Conservation (phyloP, 2,113 vertebrate species). For the Epinephelus moara region DNA sequence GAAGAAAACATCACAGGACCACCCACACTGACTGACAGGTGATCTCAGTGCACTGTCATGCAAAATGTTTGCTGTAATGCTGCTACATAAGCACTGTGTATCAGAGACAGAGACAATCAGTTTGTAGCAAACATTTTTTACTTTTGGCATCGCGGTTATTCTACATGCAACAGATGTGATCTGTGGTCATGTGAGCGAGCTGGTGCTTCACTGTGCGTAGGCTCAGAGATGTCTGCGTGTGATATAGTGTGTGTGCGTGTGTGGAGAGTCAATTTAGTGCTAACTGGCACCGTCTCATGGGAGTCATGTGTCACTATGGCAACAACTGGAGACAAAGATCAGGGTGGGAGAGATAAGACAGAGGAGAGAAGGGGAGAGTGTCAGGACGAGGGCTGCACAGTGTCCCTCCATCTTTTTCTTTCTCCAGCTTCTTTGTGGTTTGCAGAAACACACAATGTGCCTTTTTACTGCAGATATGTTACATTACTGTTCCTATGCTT, state of each 20-base stretch:
- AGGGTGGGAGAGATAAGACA: conserved; percentile 31
- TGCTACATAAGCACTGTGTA: background rate
- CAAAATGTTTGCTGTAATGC: background rate
- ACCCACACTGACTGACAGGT: background rate
- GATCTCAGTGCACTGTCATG: background rate
- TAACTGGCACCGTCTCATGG: conserved; percentile 47
- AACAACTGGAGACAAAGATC: conserved; percentile 66
- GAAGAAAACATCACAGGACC: background rate
- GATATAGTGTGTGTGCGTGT: background rate
- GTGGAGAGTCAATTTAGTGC: conserved; percentile 53
- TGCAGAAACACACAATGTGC: too few relatives aligned
- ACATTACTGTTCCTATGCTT: too few relatives aligned
- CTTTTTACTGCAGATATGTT: too few relatives aligned
- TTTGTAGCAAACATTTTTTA: background rate
- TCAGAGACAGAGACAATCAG: background rate
- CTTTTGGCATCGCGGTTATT: background rate
- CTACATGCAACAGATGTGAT: background rate
- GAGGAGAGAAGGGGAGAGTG: background rate
- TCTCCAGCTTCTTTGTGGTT: background rate
- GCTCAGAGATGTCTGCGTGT: conserved; percentile 4
- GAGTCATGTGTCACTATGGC: conserved; percentile 67
- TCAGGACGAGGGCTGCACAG: background rate
- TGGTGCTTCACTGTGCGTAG: background rate
- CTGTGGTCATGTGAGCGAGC: background rate
- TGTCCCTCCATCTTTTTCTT: background rate